Evolutionary conservation across 2,797 vertebrate species (phyloP).

Genomic region (Cynopterus sphinx): DNA sequence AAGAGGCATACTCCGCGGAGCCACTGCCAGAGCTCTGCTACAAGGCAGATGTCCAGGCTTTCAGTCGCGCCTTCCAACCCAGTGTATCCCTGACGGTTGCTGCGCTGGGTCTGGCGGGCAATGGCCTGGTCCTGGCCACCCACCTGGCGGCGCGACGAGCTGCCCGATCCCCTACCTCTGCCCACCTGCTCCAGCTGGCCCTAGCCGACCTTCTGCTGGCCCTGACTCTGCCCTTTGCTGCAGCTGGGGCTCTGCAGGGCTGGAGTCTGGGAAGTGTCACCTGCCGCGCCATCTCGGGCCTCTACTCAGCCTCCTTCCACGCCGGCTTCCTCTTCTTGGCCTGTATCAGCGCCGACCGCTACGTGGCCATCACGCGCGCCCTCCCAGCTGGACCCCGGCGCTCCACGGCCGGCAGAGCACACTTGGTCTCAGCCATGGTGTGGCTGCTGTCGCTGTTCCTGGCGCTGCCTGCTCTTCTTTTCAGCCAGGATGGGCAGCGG

Average conservation of each 20-base stretch:
- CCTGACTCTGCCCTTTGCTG: slow-evolving; percentile 89
- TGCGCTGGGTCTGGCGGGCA: slow-evolving; percentile 88
- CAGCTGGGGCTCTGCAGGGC: slow-evolving; percentile 75
- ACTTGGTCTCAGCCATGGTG: slow-evolving; percentile 77
- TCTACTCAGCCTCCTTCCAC: slow-evolving; percentile 92
- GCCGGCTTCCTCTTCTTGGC: slow-evolving; percentile 93
- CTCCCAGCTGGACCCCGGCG: slow-evolving; percentile 81
- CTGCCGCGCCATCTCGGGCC: slow-evolving; percentile 86
- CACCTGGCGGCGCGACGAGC: slow-evolving; percentile 85
- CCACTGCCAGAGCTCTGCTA: slow-evolving; percentile 83
- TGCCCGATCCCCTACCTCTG: slow-evolving; percentile 85
- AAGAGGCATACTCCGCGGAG: neutral
- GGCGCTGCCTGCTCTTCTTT: slow-evolving; percentile 91
- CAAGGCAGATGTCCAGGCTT: slow-evolving; percentile 76
- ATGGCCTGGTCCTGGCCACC: slow-evolving; percentile 91
- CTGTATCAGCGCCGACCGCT: slow-evolving; percentile 94
- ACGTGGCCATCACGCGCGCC: slow-evolving; percentile 89
- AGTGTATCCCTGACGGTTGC: slow-evolving; percentile 87
- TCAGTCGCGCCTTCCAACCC: slow-evolving; percentile 88
- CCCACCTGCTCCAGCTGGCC: slow-evolving; percentile 93
- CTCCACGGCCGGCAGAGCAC: slow-evolving; percentile 78
- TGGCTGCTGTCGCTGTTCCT: slow-evolving; percentile 88
- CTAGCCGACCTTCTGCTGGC: slow-evolving; percentile 93
- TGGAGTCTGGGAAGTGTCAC: slow-evolving; percentile 84
- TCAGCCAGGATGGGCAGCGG: slow-evolving; percentile 67